phyloP scores from a whole-genome alignment of 2,888 invertebrate species.

The Crematogaster levior region DNA sequence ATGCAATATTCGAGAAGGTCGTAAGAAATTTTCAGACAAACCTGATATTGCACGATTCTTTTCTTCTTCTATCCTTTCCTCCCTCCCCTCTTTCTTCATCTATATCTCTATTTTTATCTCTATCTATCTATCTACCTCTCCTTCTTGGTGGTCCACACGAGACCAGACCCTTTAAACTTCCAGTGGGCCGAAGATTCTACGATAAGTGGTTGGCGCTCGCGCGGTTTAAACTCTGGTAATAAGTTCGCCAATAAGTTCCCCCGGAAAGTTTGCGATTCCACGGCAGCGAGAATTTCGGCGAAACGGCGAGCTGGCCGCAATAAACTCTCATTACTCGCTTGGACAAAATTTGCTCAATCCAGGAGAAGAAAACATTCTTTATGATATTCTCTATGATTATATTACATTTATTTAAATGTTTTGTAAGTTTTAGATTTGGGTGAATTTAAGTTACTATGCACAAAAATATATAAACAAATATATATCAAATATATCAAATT shows the following conservation, averaged over 20 bases:
- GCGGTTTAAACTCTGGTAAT: conserved; percentile 79
- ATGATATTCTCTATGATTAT: neutral
- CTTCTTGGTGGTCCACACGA: conserved; percentile 43
- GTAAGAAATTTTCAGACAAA: conserved; percentile 66
- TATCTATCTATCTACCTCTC: conserved; percentile 42
- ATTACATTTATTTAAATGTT: neutral
- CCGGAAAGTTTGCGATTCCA: conserved; percentile 72
- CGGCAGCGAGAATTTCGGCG: conserved; percentile 59
- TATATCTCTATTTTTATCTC: conserved; percentile 13
- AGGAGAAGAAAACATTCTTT: conserved; percentile 4
- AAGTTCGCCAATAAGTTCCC: conserved; percentile 81
- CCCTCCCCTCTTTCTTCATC: neutral
- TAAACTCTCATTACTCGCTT: conserved; percentile 71
- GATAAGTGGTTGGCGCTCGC: conserved; percentile 76
- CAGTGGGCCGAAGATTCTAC: conserved; percentile 77
- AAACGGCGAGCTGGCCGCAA: conserved; percentile 72
- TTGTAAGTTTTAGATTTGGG: neutral
- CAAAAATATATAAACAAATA: too few species aligned
- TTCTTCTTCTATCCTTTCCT: conserved; percentile 1
- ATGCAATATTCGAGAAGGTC: conserved; percentile 64
- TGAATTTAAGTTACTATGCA: too few species aligned
- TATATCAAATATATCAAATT: too few species aligned
- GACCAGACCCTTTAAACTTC: conserved; percentile 76
- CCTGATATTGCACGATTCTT: conserved; percentile 55
- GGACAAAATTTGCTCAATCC: conserved; percentile 37